These are phyloP conservation scores for Pristionchus mayeri DNA, from an alignment of 2,888 invertebrate genomes.

Conservation along the genomic window DNA sequence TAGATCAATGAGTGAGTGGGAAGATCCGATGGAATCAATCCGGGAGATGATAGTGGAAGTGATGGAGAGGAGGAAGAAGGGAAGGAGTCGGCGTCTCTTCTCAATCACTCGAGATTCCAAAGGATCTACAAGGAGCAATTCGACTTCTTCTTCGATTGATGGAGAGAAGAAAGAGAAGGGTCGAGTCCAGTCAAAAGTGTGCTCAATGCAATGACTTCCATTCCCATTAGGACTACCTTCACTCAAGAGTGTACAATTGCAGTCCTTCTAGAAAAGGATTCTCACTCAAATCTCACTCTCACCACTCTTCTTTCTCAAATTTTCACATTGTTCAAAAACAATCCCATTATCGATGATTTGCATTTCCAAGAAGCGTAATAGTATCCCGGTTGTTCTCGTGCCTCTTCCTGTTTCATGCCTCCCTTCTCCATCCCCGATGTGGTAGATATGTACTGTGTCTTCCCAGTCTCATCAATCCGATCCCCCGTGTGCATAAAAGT, in stretches of 20 bases:
- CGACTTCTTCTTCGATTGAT: neutral
- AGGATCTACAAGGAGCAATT: neutral
- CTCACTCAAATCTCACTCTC: conserved; percentile 1
- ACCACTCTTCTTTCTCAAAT: too few species aligned
- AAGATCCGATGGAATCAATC: neutral
- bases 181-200: conserved; percentile 13
- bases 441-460: neutral
- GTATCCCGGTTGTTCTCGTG: neutral
- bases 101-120: conserved; percentile 27
- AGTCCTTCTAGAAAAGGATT: neutral
- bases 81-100: conserved; percentile 1
- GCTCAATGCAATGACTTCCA: conserved; percentile 23
- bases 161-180: conserved; percentile 35
- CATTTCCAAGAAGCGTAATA: neutral
- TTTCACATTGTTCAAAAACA: neutral
- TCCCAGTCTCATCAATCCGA: neutral
- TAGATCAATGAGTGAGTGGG: neutral
- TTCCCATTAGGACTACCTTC: conserved; percentile 12
- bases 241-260: neutral
- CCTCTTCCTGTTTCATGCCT: neutral
- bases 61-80: conserved; percentile 36
- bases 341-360: neutral
- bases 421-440: neutral
- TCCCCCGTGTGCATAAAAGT: neutral
- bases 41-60: conserved; percentile 34